These are phyloP conservation scores for Chondrilla cf. caribensis DNA, from an alignment of 37 sponge, comb jelly and placozoan genomes.

Conservation along the genomic window DNA sequence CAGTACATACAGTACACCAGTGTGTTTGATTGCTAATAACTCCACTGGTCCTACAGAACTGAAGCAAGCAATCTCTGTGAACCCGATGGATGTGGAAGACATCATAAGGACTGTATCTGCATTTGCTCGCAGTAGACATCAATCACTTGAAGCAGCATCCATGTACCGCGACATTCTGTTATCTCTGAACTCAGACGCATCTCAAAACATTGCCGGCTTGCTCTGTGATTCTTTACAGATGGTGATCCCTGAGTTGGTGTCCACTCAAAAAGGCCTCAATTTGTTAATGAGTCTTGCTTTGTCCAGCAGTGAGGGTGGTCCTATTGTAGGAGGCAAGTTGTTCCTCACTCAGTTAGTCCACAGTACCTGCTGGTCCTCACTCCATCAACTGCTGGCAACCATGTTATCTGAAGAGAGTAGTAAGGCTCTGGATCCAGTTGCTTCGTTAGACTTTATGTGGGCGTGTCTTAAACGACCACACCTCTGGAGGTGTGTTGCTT, in stretches of 20 bases:
- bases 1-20: no score
- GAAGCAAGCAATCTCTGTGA: background rate
- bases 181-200: no score
- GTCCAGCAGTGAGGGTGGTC: background rate
- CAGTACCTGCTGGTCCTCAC: background rate
- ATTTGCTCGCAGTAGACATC: background rate
- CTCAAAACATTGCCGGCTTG: background rate
- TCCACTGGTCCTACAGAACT: background rate
- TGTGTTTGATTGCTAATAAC: no score
- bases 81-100: background rate
- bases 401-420: background rate
- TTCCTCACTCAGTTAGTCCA: slow-evolving; percentile 14
- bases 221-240: background rate
- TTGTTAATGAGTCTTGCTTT: background rate
- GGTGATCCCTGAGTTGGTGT: background rate
- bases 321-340: background rate
- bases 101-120: background rate
- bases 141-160: background rate
- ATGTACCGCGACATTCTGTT: background rate
- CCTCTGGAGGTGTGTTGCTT: slow-evolving; percentile 74
- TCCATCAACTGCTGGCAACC: background rate
- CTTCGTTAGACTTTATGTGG: slow-evolving; percentile 76
- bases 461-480: slow-evolving; percentile 68
- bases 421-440: slow-evolving; percentile 29
- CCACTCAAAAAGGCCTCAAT: background rate